Conservation (phyloP, 2,797 vertebrate species). For the Hirundo rustica region DNA sequence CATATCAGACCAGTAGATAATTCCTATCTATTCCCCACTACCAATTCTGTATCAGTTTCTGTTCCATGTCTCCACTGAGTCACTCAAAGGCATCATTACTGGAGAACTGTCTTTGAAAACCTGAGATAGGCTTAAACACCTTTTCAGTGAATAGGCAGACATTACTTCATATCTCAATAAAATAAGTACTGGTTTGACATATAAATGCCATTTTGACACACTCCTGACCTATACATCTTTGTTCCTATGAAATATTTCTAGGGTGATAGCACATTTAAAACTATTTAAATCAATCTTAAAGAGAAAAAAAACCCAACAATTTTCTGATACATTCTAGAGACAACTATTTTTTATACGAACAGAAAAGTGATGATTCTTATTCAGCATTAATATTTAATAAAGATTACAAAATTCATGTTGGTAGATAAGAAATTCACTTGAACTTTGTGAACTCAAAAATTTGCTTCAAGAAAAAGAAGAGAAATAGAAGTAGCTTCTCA, state of each 20-base stretch:
- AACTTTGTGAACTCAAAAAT: neutral
- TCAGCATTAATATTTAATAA: neutral
- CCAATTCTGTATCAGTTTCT: neutral
- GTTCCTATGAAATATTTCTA: conserved; percentile 25
- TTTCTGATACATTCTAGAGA: neutral
- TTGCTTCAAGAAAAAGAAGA: neutral
- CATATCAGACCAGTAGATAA: neutral
- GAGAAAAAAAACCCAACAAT: neutral
- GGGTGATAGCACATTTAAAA: conserved; percentile 19
- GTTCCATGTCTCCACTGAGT: neutral
- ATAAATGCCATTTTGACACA: conserved; percentile 60
- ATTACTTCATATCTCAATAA: conserved; percentile 63
- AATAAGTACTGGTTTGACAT: conserved; percentile 49
- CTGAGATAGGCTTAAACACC: conserved; percentile 29
- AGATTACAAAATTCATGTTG: neutral
- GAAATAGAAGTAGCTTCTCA: neutral
- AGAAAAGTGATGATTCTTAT: neutral
- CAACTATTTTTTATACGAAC: neutral
- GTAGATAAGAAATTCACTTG: neutral
- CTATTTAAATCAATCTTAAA: conserved; percentile 7
- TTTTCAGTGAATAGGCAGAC: conserved; percentile 35
- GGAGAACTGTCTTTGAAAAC: conserved; percentile 6
- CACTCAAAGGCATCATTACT: conserved; percentile 8
- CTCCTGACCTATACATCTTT: conserved; percentile 30
- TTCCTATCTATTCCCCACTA: neutral